Conservation (phyloP, 37 sponge, comb jelly and placozoan genomes). For the Aplysina aerophoba region DNA sequence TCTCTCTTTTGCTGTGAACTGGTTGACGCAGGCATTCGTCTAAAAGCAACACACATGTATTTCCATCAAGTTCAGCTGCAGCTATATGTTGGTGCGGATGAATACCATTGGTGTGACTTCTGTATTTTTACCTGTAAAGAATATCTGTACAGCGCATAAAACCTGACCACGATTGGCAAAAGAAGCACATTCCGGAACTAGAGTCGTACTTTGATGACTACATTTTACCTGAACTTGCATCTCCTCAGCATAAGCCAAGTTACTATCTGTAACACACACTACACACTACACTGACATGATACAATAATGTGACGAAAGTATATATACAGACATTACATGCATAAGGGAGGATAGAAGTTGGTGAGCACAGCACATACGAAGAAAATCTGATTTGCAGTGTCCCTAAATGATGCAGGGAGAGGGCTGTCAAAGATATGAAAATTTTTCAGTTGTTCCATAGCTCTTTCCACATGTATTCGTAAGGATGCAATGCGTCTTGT, state of each 20-base stretch:
- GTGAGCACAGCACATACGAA: constrained; percentile 59
- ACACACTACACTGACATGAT: neutral
- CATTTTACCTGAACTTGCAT: constrained; percentile 45
- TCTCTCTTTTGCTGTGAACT: constrained; percentile 32
- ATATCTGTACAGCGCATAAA: constrained; percentile 46
- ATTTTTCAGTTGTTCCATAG: constrained; percentile 58
- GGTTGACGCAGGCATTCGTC: constrained; percentile 7
- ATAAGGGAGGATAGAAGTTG: constrained; percentile 51
- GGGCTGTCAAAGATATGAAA: constrained; percentile 59
- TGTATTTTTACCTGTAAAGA: constrained; percentile 39
- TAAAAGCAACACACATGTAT: constrained; percentile 46
- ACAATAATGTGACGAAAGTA: neutral
- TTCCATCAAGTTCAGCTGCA: constrained; percentile 62
- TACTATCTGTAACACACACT: constrained; percentile 7
- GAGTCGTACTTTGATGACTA: constrained; percentile 37
- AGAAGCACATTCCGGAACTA: constrained; percentile 21
- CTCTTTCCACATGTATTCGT: constrained; percentile 64
- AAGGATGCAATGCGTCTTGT: constrained; percentile 57
- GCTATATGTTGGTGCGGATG: constrained; percentile 36
- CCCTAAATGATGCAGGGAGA: constrained; percentile 38
- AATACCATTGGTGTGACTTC: constrained; percentile 55
- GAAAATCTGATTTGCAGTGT: constrained; percentile 41
- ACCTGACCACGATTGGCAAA: constrained; percentile 34
- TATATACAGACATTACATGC: constrained; percentile 7
- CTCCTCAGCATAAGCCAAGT: constrained; percentile 30